phyloP scores from a whole-genome alignment of 2,113 vertebrate genomes.

The Amazona guildingii region DNA sequence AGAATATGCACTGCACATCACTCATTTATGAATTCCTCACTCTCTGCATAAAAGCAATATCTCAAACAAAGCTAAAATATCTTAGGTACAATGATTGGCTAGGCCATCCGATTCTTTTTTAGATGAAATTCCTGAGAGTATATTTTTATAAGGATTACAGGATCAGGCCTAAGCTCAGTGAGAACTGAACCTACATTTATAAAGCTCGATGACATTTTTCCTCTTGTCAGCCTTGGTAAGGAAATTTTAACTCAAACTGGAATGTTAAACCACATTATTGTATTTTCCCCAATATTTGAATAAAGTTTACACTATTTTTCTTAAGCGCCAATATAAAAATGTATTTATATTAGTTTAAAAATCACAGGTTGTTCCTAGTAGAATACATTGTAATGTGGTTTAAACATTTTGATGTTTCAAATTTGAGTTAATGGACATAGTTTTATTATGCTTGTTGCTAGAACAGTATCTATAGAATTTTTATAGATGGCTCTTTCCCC shows the following conservation, averaged over 20 bases:
- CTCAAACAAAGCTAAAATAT: constrained; percentile 20
- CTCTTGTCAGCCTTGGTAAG: background rate
- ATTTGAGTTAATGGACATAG: background rate
- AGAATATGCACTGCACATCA: constrained; percentile 22
- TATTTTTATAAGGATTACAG: background rate
- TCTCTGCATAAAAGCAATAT: background rate
- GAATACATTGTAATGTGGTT: background rate
- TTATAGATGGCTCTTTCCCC: background rate
- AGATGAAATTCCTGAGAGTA: background rate
- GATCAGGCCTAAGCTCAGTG: background rate
- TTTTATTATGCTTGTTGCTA: background rate
- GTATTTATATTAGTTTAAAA: background rate
- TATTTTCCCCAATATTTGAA: background rate
- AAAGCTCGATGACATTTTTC: background rate
- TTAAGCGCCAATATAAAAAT: background rate
- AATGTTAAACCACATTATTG: background rate
- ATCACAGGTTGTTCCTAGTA: background rate
- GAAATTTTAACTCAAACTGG: background rate
- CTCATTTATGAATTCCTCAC: constrained; percentile 36
- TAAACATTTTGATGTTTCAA: background rate
- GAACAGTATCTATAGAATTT: background rate
- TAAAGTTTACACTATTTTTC: background rate
- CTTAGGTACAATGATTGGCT: background rate
- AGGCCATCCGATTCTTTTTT: background rate
- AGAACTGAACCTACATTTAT: background rate